phyloP scores from a whole-genome alignment of 2,797 vertebrate genomes.

The Poecilia picta region DNA sequence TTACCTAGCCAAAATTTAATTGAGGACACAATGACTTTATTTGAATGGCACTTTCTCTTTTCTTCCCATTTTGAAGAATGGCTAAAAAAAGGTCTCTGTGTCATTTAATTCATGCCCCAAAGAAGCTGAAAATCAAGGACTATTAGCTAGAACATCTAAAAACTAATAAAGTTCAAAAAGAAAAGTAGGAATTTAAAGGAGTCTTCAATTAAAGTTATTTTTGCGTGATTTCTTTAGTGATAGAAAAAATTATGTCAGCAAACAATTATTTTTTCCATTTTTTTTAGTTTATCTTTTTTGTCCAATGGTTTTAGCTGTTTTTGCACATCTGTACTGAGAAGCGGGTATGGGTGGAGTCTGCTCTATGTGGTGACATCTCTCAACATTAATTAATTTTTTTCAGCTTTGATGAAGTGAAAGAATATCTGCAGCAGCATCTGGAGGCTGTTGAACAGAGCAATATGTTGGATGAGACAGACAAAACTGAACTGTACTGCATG shows the following conservation, averaged over 20 bases:
- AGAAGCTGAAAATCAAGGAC: background rate
- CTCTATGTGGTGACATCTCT: background rate
- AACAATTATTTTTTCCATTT: background rate
- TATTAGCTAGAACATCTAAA: background rate
- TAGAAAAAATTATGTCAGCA: background rate
- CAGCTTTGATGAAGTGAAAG: constrained; percentile 89
- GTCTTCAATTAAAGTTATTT: background rate
- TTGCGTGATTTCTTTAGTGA: background rate
- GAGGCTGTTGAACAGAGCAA: constrained; percentile 80
- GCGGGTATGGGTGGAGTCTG: background rate
- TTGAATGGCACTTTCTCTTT: background rate
- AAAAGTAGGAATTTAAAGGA: background rate
- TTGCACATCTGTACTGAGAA: background rate
- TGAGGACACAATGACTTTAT: background rate
- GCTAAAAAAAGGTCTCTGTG: background rate
- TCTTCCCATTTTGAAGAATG: background rate
- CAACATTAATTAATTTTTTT: constrained; percentile 13
- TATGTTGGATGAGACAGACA: constrained; percentile 83
- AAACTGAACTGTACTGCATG: constrained; percentile 88
- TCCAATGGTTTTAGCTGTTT: background rate
- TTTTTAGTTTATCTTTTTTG: background rate
- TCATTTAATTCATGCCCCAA: background rate
- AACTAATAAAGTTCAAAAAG: background rate
- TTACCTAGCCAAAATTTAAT: background rate
- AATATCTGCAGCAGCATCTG: constrained; percentile 86